Evolutionary conservation across 2,888 invertebrate genomes (phyloP).

Genomic region (Lysandra coridon): DNA sequence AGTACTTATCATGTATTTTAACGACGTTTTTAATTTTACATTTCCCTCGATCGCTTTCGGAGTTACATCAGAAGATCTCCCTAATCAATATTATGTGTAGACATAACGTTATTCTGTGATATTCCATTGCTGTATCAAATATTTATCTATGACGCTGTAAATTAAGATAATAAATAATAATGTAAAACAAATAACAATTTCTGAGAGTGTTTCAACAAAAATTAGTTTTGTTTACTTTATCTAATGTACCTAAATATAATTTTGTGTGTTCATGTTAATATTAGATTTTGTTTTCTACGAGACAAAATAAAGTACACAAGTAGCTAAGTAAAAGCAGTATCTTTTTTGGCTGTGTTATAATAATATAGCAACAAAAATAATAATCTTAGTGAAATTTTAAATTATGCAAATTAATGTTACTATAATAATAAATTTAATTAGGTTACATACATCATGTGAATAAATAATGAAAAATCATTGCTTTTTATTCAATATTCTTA

Average conservation of each 20-base stretch:
- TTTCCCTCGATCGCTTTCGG: not conserved
- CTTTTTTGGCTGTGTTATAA: not conserved
- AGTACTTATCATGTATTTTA: not conserved
- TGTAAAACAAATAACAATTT: constrained; percentile 10
- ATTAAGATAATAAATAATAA: constrained; percentile 17
- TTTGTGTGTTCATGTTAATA: not conserved
- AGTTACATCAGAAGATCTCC: constrained; percentile 16
- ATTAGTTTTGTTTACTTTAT: not conserved
- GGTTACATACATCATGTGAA: not conserved
- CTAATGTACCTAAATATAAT: not conserved
- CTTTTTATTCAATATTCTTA: not conserved
- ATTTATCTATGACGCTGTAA: constrained; percentile 7
- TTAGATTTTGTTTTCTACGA: not conserved
- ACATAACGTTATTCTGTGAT: constrained; percentile 35
- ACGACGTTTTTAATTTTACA: not conserved
- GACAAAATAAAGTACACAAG: not conserved
- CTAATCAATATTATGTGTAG: constrained; percentile 24
- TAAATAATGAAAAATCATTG: not conserved
- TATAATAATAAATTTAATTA: not conserved
- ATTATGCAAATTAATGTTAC: not conserved
- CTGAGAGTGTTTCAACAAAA: not conserved
- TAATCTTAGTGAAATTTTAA: not conserved
- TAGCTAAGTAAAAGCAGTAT: not conserved
- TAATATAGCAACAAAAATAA: not conserved
- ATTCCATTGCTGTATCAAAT: constrained; percentile 22